phyloP scores from a whole-genome alignment of 2,888 invertebrate species.

The Tipula confusa region DNA sequence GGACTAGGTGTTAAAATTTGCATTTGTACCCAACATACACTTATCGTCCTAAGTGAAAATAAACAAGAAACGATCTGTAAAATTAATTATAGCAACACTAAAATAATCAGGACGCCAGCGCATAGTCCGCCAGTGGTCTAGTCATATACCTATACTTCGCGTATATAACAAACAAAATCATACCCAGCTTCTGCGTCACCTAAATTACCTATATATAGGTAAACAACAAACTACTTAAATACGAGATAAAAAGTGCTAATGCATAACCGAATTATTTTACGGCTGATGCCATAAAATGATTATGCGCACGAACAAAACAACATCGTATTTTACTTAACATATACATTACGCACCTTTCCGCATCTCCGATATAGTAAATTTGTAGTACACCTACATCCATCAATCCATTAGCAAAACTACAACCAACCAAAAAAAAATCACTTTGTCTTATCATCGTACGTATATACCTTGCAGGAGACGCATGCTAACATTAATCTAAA shows the following conservation, averaged over 20 bases:
- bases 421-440: too few relatives aligned
- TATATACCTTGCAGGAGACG: not conserved
- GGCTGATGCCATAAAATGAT: not conserved
- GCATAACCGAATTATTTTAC: not conserved
- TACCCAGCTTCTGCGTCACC: not conserved
- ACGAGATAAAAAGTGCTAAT: not conserved
- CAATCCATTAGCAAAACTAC: not conserved
- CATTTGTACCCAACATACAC: not conserved
- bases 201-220: not conserved
- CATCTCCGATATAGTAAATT: not conserved
- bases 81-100: not conserved
- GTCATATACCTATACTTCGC: too few relatives aligned
- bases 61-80: not conserved
- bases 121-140: not conserved
- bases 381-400: not conserved
- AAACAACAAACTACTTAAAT: not conserved
- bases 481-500: not conserved
- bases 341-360: not conserved
- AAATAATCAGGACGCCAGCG: not conserved
- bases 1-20: not conserved
- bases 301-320: not conserved
- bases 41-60: not conserved
- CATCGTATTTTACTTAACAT: not conserved
- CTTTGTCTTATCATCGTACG: not conserved
- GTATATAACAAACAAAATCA: too few relatives aligned